These are phyloP conservation scores for Champsocephalus gunnari DNA, from an alignment of 2,797 vertebrate genomes.

Conservation along the genomic window DNA sequence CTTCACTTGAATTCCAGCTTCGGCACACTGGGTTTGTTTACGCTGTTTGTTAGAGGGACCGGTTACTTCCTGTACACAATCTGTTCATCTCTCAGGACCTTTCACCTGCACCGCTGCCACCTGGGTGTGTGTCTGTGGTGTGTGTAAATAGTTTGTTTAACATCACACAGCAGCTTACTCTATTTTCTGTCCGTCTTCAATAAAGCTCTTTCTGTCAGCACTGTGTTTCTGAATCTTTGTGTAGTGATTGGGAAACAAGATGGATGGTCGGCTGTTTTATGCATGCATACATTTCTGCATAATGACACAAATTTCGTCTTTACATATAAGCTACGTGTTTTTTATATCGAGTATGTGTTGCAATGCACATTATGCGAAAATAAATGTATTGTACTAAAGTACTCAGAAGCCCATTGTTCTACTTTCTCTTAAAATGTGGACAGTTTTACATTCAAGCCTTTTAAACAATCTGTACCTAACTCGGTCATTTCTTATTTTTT, in stretches of 20 bases:
- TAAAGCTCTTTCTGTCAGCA: slow-evolving; percentile 49
- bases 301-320: not conserved
- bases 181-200: slow-evolving; percentile 52
- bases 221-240: not conserved
- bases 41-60: not conserved
- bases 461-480: too few species aligned
- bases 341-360: not conserved
- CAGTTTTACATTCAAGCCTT: too few species aligned
- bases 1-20: not conserved
- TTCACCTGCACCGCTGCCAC: slow-evolving; percentile 28
- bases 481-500: too few species aligned
- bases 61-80: slow-evolving; percentile 4
- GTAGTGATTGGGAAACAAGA: not conserved
- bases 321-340: not conserved
- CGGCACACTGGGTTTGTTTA: slow-evolving; percentile 6
- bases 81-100: slow-evolving; percentile 53
- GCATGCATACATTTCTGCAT: not conserved
- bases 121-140: not conserved
- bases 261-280: not conserved
- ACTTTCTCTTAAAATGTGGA: too few species aligned
- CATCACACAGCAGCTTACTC: slow-evolving; percentile 42
- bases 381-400: not conserved
- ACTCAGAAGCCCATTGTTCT: not conserved
- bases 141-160: slow-evolving; percentile 15
- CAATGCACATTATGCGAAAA: not conserved